Evolutionary conservation across 2,888 invertebrate genomes (phyloP).

Genomic region (Eupithecia tripunctaria): DNA sequence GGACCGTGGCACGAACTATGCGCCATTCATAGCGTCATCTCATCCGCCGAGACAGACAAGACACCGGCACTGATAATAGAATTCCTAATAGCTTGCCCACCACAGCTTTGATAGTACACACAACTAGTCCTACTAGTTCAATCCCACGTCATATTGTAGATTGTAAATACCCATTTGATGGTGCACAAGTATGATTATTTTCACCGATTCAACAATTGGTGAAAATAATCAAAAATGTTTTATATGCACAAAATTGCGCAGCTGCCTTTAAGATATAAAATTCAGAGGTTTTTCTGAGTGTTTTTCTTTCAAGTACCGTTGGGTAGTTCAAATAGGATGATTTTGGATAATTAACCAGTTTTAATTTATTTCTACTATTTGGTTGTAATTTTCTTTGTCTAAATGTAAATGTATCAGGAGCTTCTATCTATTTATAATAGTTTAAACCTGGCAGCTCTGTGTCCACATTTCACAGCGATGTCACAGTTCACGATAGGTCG

Average conservation of each 20-base stretch:
- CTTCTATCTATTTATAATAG: not conserved
- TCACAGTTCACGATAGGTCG: conserved; percentile 81
- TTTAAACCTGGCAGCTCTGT: not conserved
- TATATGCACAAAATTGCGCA: not conserved
- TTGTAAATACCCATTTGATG: not conserved
- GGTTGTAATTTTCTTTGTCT: too few relatives aligned
- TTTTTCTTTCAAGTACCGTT: not conserved
- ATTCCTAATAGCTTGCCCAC: not conserved
- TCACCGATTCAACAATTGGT: not conserved
- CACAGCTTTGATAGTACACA: not conserved
- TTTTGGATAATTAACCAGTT: too few relatives aligned
- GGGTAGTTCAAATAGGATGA: too few relatives aligned
- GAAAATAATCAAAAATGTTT: not conserved
- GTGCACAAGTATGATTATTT: not conserved
- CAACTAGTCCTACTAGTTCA: not conserved
- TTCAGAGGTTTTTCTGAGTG: not conserved
- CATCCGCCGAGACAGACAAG: conserved; percentile 37
- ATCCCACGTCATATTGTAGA: not conserved
- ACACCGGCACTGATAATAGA: conserved; percentile 28
- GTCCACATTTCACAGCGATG: conserved; percentile 69
- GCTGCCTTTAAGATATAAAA: not conserved
- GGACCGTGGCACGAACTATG: conserved; percentile 71
- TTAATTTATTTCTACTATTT: too few relatives aligned
- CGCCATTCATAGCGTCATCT: conserved; percentile 72
- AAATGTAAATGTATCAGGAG: too few relatives aligned